Evolutionary conservation across 2,888 invertebrate genomes (phyloP), one percentile per base, ranked within the genome.

Genomic region (Pristionchus japonicus): DNA sequence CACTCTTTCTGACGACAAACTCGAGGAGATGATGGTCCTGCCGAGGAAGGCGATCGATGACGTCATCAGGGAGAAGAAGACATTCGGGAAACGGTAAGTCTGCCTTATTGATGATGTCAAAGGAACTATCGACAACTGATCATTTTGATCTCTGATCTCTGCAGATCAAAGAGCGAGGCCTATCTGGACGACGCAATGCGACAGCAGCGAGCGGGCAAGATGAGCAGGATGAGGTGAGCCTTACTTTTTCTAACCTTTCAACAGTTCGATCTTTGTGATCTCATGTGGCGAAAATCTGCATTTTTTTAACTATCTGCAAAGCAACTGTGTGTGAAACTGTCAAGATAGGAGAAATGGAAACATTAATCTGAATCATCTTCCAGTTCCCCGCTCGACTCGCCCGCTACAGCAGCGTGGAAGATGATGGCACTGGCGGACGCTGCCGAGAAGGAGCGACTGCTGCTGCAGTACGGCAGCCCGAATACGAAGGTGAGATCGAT

Each of bases 391-490:
- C 70, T 47, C 67, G 70, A 86, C 27, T 86, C 86, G 31, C 86
- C 86, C 31, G 34, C n/a, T 0, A 86, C 86, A 23, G 64, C 85
- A 3, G 86, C 86, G 13, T 70, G 70, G 70, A 86, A 86, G 86
- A 86, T 86, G 86, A 86, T 86, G 86, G 86, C 40, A 13, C 70
- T 86, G 31, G 86, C 86, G 49, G 43, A 86, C 27, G 86, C 70
- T 9, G 86, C 86, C 4, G 86, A 86, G 86, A 67, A 49, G 86
- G 86, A 86, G 34, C 67, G 86, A 49, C 86, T 86, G 47, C 23
- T 86, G 70, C 34, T 34, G 49, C 49, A 64, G 7, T 43, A 84
- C 61, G 31, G 23, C 27, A 49, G 43, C 15, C 85, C 85, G 1
- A 64, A 61, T 27, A 4, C 40, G n/a, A 61, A 37, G 40, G 85